Percentiles rank a stretch among this genome's conserved stretches.
These are phyloP conservation scores for Sapajus apella DNA, from an alignment of 2,113 vertebrate genomes.

Conservation along the genomic window DNA sequence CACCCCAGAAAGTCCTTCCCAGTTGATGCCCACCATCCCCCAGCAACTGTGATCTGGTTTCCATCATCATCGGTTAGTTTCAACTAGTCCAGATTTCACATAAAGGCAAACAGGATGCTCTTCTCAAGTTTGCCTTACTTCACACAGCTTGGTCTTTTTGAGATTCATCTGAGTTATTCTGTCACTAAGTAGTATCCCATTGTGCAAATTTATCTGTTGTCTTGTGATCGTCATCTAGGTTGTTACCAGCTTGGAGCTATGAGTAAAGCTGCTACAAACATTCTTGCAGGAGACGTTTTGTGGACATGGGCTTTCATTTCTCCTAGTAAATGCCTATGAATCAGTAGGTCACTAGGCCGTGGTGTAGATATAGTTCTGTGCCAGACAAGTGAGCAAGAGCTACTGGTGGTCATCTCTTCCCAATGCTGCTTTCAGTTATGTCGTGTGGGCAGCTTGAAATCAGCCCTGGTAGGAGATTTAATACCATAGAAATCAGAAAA, in stretches of 20 bases:
- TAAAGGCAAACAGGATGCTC: background rate
- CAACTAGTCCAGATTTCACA: background rate
- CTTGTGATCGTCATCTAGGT: background rate
- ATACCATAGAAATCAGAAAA: background rate
- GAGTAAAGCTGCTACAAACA: background rate
- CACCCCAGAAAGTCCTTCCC: background rate
- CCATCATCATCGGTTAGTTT: background rate
- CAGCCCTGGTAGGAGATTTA: background rate
- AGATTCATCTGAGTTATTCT: background rate
- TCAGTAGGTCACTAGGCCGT: background rate
- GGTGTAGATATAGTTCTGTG: background rate
- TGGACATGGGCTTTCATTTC: background rate
- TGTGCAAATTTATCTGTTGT: background rate
- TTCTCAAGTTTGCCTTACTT: background rate
- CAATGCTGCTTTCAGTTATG: background rate
- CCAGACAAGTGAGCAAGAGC: background rate
- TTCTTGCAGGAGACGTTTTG: background rate
- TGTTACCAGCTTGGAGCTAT: background rate
- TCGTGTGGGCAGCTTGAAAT: background rate
- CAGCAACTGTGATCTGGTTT: background rate
- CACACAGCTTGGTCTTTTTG: background rate
- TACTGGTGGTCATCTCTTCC: background rate
- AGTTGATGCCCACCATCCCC: background rate
- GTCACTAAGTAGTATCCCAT: background rate
- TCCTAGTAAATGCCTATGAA: background rate